Base-by-base conservation (phyloP, 1,140 invertebrate species). In the Adelges cooleyi region DNA sequence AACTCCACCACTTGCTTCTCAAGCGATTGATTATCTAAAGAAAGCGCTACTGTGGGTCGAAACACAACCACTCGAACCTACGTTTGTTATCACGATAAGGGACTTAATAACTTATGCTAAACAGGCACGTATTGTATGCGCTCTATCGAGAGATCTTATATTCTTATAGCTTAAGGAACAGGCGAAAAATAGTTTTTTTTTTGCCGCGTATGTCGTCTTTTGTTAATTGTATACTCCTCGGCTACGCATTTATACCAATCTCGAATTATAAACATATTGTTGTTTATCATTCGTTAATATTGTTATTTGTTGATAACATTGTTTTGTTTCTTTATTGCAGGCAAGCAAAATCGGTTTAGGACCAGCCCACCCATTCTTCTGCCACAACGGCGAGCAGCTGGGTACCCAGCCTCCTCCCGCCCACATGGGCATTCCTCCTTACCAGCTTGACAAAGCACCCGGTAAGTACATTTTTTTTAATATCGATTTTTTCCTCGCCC, bases 361-460 rank as follows among this genome's bases (percentile, higher is more conserved):
- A 23, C 80, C 84, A 22, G 79, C 84, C 20, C 65, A 59, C 10
- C 86, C 89, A 20, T 88, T 92, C 75, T 94, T 95, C 79, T 93
- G 92, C 76, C 89, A 90, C 71, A 92, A 90, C 73, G 91, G 91
- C 54, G 81, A 80, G 49, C 83, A 83, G 46, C 84, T 88, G 71
- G 77, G 90, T 70, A 83, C 87, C 36, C 91, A 93, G 77, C 93
- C 93, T 65, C 93, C 94, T 20, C 93, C 94, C 13, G 93, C 94
- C 69, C 93, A 96, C 76, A 96, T 95, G 90, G 93, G 93, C 71
- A 95, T 95, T 71, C 90, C 91, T 66, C 90, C 92, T 46, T 94
- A 95, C 77, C 87, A 92, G 75, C 78, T 90, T 74, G 87, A 90
- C 76, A 86, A 87, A 72, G 80, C 79, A 71, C 77, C 78, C 71